Conservation (phyloP, 2,888 invertebrate species). For the Dryomyza anilis region DNA sequence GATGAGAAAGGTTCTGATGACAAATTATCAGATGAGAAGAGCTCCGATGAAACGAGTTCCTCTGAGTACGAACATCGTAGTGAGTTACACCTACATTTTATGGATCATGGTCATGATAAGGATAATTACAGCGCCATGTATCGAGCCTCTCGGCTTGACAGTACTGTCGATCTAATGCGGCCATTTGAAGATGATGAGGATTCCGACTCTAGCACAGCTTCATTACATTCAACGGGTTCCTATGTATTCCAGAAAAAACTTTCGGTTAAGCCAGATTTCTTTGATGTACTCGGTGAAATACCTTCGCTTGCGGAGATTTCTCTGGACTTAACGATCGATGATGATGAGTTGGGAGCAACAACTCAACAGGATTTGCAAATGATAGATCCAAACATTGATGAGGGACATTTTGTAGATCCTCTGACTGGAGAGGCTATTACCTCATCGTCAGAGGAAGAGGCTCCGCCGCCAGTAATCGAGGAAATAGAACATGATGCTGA, state of each 20-base stretch:
- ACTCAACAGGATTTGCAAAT: background rate
- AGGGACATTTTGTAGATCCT: background rate
- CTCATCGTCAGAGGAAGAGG: background rate
- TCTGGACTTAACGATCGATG: background rate
- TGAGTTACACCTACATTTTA: too few species aligned
- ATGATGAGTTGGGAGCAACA: too few species aligned
- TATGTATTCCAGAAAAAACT: slow-evolving; percentile 9
- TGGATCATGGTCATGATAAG: too few species aligned
- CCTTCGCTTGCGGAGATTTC: slow-evolving; percentile 27
- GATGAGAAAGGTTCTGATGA: background rate
- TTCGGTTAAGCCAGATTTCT: slow-evolving; percentile 33
- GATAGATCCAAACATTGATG: background rate
- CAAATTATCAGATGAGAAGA: background rate
- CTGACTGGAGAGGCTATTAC: background rate
- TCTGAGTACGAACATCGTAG: background rate
- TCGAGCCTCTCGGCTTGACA: background rate
- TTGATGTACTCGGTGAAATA: slow-evolving; percentile 37
- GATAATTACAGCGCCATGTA: background rate
- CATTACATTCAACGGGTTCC: background rate
- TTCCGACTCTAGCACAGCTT: background rate
- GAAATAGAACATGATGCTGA: slow-evolving; percentile 8
- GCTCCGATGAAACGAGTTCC: background rate
- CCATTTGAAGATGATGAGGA: background rate
- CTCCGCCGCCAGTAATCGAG: background rate
- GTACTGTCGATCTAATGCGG: background rate